Evolutionary conservation across 2,113 vertebrate species (phyloP).

Genomic region (Lamprologus callipterus): DNA sequence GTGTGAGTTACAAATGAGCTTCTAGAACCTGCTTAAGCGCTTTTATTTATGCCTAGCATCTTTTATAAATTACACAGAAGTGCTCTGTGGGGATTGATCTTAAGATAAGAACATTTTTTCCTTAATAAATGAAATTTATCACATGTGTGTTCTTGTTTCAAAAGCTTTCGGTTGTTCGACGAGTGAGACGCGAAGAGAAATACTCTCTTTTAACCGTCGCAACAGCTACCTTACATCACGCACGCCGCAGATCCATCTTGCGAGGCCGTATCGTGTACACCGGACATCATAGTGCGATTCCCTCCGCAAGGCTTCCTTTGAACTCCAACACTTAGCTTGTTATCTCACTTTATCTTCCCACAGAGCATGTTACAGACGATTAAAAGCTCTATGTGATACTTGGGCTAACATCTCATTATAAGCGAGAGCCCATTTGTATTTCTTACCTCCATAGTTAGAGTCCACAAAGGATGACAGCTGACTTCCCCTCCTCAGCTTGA

Average conservation of each 20-base stretch:
- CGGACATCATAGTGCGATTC: constrained; percentile 17
- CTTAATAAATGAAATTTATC: background rate
- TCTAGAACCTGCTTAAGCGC: background rate
- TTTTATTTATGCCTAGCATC: background rate
- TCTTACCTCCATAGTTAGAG: constrained; percentile 60
- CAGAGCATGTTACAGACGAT: constrained; percentile 66
- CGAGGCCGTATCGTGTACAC: background rate
- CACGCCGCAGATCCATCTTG: background rate
- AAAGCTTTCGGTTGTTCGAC: background rate
- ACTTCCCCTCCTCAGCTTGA: constrained; percentile 59
- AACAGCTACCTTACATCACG: background rate
- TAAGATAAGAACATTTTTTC: background rate
- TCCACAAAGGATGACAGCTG: constrained; percentile 66
- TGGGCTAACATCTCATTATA: constrained; percentile 65
- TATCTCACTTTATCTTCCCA: constrained; percentile 67
- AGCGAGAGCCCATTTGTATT: constrained; percentile 66
- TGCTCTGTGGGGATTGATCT: background rate
- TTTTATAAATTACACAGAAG: background rate
- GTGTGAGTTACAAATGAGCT: background rate
- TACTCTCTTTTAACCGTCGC: background rate
- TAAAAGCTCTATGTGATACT: constrained; percentile 70
- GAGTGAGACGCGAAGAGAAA: background rate
- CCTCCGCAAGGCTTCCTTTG: constrained; percentile 44
- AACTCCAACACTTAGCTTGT: constrained; percentile 66
- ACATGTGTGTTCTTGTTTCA: background rate